phyloP scores from a whole-genome alignment of 1,140 invertebrate species.

The Ips nitidus region DNA sequence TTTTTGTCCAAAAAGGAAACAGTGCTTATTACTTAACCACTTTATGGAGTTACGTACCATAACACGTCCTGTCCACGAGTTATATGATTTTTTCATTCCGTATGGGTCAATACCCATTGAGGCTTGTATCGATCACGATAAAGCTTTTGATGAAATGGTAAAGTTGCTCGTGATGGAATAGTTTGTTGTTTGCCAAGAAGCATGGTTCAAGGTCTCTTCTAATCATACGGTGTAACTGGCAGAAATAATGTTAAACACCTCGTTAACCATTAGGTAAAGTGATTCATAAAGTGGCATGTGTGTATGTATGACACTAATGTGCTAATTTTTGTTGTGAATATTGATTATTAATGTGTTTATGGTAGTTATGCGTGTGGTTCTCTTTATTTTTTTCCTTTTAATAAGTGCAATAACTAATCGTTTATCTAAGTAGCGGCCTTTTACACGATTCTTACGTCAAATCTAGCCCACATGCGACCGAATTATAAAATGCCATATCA shows the following conservation, averaged over 20 bases:
- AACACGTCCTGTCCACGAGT: too few species aligned
- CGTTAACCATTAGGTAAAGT: background rate
- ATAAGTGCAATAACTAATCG: too few species aligned
- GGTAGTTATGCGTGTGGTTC: too few species aligned
- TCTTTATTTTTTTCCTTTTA: too few species aligned
- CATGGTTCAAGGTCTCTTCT: constrained; percentile 4
- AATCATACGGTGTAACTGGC: background rate
- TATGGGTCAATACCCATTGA: constrained; percentile 18
- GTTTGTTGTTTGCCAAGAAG: background rate
- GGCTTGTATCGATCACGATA: constrained; percentile 4
- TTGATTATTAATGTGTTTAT: background rate
- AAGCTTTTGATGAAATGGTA: too few species aligned
- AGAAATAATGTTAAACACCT: background rate
- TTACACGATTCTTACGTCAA: background rate
- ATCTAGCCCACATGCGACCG: background rate
- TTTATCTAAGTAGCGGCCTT: too few species aligned
- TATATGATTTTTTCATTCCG: background rate
- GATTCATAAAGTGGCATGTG: background rate
- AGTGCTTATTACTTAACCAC: background rate
- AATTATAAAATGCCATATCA: background rate
- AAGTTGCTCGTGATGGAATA: background rate
- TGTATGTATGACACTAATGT: background rate
- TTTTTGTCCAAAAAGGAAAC: background rate
- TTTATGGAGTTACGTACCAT: too few species aligned
- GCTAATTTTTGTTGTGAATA: background rate